These are phyloP conservation scores for Chloebia gouldiae DNA, from an alignment of 2,113 vertebrate genomes.

Conservation along the genomic window DNA sequence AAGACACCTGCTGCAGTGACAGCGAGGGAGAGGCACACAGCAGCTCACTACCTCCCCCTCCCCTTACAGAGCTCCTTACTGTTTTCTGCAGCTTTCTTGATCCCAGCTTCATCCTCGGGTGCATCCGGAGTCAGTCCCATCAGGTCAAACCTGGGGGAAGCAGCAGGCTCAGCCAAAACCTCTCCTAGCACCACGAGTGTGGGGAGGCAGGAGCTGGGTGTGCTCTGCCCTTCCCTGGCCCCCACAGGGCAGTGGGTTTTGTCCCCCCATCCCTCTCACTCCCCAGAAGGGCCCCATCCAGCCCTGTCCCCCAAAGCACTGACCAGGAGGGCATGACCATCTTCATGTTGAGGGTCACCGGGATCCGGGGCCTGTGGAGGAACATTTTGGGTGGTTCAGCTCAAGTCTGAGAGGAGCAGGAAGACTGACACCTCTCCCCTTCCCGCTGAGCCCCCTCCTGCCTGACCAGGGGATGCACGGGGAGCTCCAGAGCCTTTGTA, in stretches of 20 bases:
- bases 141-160: conserved; percentile 88
- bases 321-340: conserved; percentile 94
- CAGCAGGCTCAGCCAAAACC: not conserved
- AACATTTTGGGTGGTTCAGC: not conserved
- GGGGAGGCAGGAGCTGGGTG: not conserved
- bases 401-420: fast-evolving
- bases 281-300: not conserved
- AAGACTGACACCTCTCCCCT: fast-evolving
- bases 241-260: not conserved
- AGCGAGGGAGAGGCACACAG: fast-evolving
- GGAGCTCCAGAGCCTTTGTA: not conserved
- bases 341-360: conserved; percentile 95
- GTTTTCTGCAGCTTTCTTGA: conserved; percentile 95
- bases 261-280: no score
- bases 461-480: not conserved
- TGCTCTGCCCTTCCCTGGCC: not conserved
- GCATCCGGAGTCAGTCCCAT: conserved; percentile 90
- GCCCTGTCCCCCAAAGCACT: conserved; percentile 46
- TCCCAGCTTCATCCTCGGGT: conserved; percentile 92
- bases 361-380: conserved; percentile 86
- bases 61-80: conserved; percentile 73
- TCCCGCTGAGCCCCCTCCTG: not conserved
- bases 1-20: not conserved
- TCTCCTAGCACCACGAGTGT: not conserved
- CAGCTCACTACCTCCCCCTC: not conserved